These are phyloP conservation scores for Xanthostigma xanthostigma DNA, from an alignment of 2,888 invertebrate genomes.

Conservation along the genomic window DNA sequence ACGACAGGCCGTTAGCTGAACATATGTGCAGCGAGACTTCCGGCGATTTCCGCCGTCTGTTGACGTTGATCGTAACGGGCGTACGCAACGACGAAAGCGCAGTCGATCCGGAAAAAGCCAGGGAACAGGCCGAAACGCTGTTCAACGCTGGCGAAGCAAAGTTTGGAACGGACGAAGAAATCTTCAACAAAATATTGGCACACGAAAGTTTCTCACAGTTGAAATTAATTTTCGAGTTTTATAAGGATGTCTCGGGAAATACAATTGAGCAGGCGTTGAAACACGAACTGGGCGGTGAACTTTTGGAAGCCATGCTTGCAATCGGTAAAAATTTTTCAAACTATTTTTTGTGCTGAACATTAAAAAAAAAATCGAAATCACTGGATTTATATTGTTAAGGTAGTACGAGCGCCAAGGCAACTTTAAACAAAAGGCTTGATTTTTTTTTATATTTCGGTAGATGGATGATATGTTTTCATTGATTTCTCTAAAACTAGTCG, in stretches of 20 bases:
- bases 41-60: slow-evolving; percentile 60
- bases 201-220: slow-evolving; percentile 62
- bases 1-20: slow-evolving; percentile 50
- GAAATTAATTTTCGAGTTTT: slow-evolving; percentile 52
- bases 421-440: too few relatives aligned
- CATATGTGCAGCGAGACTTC: slow-evolving; percentile 64
- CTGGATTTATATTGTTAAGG: too few relatives aligned
- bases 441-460: too few relatives aligned
- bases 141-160: slow-evolving; percentile 56
- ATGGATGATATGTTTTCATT: too few relatives aligned
- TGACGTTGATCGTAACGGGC: slow-evolving; percentile 56
- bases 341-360: too few relatives aligned
- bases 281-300: slow-evolving; percentile 48
- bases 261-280: slow-evolving; percentile 59
- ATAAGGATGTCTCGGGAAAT: slow-evolving; percentile 54
- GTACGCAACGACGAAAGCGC: slow-evolving; percentile 46
- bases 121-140: slow-evolving; percentile 52
- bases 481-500: too few relatives aligned
- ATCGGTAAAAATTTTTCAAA: slow-evolving; percentile 34
- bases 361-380: too few relatives aligned
- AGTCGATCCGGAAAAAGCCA: slow-evolving; percentile 49
- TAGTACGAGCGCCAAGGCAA: too few relatives aligned
- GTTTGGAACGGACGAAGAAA: slow-evolving; percentile 58
- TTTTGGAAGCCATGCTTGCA: slow-evolving; percentile 51
- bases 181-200: slow-evolving; percentile 55